Conservation (phyloP, 2,113 vertebrate genomes). For the Orycteropus afer region DNA sequence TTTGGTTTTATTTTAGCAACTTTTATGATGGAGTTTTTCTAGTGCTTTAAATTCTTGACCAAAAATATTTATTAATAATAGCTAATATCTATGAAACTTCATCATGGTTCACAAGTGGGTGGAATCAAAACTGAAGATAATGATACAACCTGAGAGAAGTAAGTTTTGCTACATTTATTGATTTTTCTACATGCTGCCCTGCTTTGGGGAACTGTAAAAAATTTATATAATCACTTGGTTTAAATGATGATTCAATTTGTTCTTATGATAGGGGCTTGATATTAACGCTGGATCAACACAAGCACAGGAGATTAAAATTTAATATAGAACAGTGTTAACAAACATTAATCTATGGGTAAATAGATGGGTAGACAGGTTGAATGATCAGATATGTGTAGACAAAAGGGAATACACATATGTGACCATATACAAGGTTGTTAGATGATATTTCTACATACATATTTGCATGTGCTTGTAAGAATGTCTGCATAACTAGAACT, state of each 20-base stretch:
- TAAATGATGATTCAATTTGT: constrained; percentile 44
- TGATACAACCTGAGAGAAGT: not conserved
- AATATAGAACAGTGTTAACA: no score
- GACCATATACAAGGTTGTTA: no score
- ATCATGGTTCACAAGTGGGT: not conserved
- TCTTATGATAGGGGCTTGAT: constrained; percentile 18
- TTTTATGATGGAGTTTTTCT: not conserved
- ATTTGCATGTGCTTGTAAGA: no score
- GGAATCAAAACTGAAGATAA: not conserved
- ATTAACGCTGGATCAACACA: not conserved
- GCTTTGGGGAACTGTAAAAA: constrained; percentile 20
- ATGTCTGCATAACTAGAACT: no score
- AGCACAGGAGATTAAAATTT: constrained; percentile 10
- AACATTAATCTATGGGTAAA: no score
- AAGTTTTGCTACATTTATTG: not conserved
- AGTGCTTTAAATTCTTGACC: not conserved
- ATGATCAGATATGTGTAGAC: no score
- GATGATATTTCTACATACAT: no score
- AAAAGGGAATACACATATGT: no score
- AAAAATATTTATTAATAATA: constrained; percentile 25
- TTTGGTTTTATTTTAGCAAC: constrained; percentile 4
- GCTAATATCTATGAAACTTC: no score
- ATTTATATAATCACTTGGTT: constrained; percentile 19
- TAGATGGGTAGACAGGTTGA: no score
- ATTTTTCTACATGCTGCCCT: not conserved